A percentile compares a stretch with the other conserved stretches of the same genome.
These are phyloP conservation scores for Sanderia malayensis DNA, from an alignment of 30 jellyfish, hydroid and myxozoan genomes.

Conservation along the genomic window DNA sequence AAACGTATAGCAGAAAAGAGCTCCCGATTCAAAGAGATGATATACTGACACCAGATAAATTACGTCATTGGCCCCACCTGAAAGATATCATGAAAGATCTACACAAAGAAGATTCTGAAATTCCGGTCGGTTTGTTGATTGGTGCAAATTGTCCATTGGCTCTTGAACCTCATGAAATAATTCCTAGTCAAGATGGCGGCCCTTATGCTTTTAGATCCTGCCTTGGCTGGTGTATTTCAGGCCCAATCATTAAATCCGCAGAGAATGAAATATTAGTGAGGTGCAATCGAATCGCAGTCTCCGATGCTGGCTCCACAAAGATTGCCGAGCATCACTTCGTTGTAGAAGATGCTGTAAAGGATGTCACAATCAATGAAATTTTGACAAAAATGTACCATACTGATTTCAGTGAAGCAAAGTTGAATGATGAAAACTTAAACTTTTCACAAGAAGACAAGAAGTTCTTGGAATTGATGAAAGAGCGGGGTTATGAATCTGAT, in stretches of 20 bases:
- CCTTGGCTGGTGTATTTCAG: too few species aligned
- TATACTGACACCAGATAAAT: constrained; percentile 32
- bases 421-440: too few species aligned
- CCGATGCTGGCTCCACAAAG: too few species aligned
- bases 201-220: constrained; percentile 21
- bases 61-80: constrained; percentile 21
- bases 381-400: too few species aligned
- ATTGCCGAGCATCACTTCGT: too few species aligned
- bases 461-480: constrained; percentile 2
- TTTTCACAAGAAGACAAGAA: constrained; percentile 20
- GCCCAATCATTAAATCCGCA: too few species aligned
- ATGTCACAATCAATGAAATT: constrained; percentile 11
- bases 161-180: constrained; percentile 15
- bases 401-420: too few species aligned
- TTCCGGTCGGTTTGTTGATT: constrained; percentile 23
- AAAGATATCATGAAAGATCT: constrained; percentile 7
- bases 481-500: constrained; percentile 7
- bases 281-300: too few species aligned
- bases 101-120: constrained; percentile 17
- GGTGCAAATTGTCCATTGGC: constrained; percentile 41
- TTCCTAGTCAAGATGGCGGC: constrained; percentile 9
- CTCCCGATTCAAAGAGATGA: constrained; percentile 26
- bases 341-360: constrained; percentile 13
- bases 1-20: constrained; percentile 7
- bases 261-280: too few species aligned